Evolutionary conservation across 92 coral and sea anemone species (phyloP), one percentile per base, ranked within the genome.

Genomic region (Porites cylindrica): DNA sequence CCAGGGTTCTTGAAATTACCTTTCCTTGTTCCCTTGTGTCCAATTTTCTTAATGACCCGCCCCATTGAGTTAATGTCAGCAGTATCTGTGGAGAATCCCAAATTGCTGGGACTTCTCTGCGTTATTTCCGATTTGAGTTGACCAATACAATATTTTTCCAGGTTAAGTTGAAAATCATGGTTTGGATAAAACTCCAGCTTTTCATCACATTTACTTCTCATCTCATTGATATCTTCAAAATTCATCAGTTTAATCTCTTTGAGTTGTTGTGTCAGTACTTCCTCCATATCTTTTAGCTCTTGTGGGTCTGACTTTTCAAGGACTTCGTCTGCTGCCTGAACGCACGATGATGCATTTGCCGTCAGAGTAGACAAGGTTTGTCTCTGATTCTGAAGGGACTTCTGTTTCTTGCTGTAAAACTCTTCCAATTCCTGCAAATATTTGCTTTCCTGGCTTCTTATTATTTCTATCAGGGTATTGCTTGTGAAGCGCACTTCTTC

Each of bases 1-100:
- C 96, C 96, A 10, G 98, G 98, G 80, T 93, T 90, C 77, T 93
- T 95, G 83, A 95, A 95, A 68, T 87, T 88, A 10, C 96, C 98
- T 84, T 78, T 86, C 29, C 85, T 91, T 32, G 94, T 82, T 0
- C 98, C 98, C 75, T 91, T 95, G 61, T 80, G 96, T 32, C 98
- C 98, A 86, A 94, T 83, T 77, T 91, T 95, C 86, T 93, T 91
- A 52, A 95, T 56, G 29, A 93, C 93, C 58, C 84, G 86, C 1
- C 98, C 98, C 18, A 92, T 79, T 64, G 78, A 69, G 65, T 89
- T 86, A 78, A 92, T 61, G 68, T 95, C 90, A 51, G 85, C 26
- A 29, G 21, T 53, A 3, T 66, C 74, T 10, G 76, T 51, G 17
- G 66, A 63, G 8, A 72, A 68, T 13, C 32, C 77, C 21, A 61